Evolutionary conservation across 2,888 invertebrate genomes (phyloP).

Genomic region (Acheta domesticus): DNA sequence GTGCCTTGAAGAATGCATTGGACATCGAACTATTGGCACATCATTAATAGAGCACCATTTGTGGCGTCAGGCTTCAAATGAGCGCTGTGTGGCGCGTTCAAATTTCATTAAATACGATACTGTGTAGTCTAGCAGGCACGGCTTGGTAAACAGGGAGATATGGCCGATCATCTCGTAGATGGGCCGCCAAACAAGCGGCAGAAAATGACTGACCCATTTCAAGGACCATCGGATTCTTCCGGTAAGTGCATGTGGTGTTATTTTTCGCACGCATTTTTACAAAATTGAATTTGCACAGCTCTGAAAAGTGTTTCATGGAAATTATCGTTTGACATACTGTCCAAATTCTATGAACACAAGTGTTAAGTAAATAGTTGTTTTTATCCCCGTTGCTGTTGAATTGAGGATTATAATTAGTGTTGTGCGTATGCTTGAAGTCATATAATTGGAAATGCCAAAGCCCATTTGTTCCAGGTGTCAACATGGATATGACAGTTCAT

Average conservation of each 20-base stretch:
- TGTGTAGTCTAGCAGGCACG: constrained; percentile 41
- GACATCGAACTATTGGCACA: constrained; percentile 65
- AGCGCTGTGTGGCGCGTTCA: constrained; percentile 50
- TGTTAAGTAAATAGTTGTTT: not conserved
- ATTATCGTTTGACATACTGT: not conserved
- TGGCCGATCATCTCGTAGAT: constrained; percentile 93
- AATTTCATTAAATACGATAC: constrained; percentile 48
- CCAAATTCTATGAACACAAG: not conserved
- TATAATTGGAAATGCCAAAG: not conserved
- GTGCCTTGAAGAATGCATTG: constrained; percentile 73
- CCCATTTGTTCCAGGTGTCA: not conserved
- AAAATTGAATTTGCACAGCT: constrained; percentile 29
- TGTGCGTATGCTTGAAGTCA: not conserved
- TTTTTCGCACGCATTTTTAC: constrained; percentile 26
- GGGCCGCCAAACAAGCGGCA: constrained; percentile 96
- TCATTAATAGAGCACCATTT: constrained; percentile 45
- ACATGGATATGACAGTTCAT: constrained; percentile 7
- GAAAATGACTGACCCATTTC: constrained; percentile 81
- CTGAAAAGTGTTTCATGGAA: constrained; percentile 18
- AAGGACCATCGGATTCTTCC: constrained; percentile 75
- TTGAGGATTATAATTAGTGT: not conserved
- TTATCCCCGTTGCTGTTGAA: not conserved
- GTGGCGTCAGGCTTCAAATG: constrained; percentile 45
- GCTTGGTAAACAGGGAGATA: constrained; percentile 64
- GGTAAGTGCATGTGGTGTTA: constrained; percentile 56